Conservation (phyloP, 2,888 invertebrate genomes). For the Macaria liturata region DNA sequence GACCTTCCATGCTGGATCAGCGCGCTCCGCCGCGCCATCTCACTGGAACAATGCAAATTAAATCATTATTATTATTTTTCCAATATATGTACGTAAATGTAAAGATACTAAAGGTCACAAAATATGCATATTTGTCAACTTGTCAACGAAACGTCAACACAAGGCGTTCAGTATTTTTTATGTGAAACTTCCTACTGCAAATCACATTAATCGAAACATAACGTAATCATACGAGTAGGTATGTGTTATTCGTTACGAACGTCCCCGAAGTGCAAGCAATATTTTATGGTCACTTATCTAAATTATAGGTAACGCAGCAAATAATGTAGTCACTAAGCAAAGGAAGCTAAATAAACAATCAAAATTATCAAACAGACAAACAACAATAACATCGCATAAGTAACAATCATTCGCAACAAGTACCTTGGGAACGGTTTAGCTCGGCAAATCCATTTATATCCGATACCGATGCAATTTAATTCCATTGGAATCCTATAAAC, state of each 20-base stretch:
- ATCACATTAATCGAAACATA: too few relatives aligned
- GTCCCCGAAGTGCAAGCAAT: too few relatives aligned
- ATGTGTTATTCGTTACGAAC: too few relatives aligned
- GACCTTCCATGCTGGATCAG: conserved; percentile 64
- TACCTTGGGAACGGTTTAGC: conserved; percentile 10
- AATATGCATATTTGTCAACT: too few relatives aligned
- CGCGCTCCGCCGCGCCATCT: conserved; percentile 78
- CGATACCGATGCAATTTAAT: conserved; percentile 48
- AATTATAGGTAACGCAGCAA: too few relatives aligned
- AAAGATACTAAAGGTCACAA: too few relatives aligned
- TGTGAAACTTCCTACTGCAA: too few relatives aligned
- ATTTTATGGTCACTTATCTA: too few relatives aligned
- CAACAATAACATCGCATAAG: background rate
- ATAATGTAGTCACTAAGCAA: too few relatives aligned
- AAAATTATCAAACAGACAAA: conserved; percentile 6
- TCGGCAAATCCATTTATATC: conserved; percentile 50
- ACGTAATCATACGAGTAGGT: too few relatives aligned
- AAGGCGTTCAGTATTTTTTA: too few relatives aligned
- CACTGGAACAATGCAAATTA: conserved; percentile 64
- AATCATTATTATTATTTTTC: background rate
- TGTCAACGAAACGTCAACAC: too few relatives aligned
- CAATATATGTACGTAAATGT: background rate
- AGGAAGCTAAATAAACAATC: background rate
- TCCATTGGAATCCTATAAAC: conserved; percentile 47
- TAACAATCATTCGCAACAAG: background rate